Percentiles rank a stretch among this genome's conserved stretches.
Conservation (phyloP, 2,797 vertebrate genomes). For the Pipistrellus kuhlii region DNA sequence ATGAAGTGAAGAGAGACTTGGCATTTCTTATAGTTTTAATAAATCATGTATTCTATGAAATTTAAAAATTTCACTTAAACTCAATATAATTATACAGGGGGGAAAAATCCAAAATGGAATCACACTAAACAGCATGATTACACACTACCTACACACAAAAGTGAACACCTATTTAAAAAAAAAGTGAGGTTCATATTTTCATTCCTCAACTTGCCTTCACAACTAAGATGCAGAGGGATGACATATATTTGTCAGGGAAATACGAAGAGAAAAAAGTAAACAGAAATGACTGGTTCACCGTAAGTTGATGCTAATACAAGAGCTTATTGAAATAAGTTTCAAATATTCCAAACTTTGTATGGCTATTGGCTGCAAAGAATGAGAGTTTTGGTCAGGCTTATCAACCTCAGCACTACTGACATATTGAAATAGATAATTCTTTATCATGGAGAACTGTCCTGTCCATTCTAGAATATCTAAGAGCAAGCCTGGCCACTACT, state of each 20-base stretch:
- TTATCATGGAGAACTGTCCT: neutral
- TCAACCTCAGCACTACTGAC: neutral
- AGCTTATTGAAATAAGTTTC: neutral
- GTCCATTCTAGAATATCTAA: neutral
- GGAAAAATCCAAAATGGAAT: neutral
- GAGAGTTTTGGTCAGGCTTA: neutral
- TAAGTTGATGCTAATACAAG: neutral
- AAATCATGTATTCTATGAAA: neutral
- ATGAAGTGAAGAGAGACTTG: neutral
- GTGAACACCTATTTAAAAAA: neutral
- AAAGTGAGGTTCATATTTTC: neutral
- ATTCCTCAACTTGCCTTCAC: neutral
- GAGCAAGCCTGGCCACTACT: accelerated
- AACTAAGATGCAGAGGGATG: neutral
- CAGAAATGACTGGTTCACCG: neutral
- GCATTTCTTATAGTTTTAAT: neutral
- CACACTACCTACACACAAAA: neutral
- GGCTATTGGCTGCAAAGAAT: neutral
- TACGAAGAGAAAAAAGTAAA: neutral
- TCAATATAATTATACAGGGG: neutral
- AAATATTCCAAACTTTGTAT: neutral
- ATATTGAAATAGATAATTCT: neutral
- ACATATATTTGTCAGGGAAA: neutral
- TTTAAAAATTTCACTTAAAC: neutral
- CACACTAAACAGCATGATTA: neutral